Percentiles rank a stretch among this genome's conserved stretches.
Conservation (phyloP, 1,140 invertebrate species). For the Sipha flava region DNA sequence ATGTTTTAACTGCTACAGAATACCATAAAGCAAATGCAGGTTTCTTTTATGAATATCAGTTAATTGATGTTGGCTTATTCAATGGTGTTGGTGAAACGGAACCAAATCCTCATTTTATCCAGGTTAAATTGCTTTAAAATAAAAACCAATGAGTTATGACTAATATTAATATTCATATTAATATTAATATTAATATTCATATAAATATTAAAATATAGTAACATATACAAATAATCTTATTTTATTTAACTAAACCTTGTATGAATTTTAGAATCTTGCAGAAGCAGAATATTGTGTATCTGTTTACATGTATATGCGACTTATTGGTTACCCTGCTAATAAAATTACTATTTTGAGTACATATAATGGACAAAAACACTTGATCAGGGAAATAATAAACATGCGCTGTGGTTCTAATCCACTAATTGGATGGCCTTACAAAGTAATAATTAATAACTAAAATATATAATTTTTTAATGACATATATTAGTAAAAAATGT, state of each 20-base stretch:
- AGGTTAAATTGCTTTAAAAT: slow-evolving; percentile 49
- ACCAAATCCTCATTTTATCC: slow-evolving; percentile 97
- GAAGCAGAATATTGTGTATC: slow-evolving; percentile 98
- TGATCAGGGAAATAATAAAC: slow-evolving; percentile 92
- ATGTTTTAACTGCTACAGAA: slow-evolving; percentile 73
- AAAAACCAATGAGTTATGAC: no score
- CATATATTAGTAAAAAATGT: no score
- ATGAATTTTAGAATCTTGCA: slow-evolving; percentile 72
- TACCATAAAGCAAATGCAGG: slow-evolving; percentile 87
- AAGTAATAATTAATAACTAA: slow-evolving; percentile 51
- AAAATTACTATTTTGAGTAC: slow-evolving; percentile 99
- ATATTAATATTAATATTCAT: no score
- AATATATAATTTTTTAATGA: neutral
- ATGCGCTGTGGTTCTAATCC: slow-evolving; percentile 91
- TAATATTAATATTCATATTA: no score
- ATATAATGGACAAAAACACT: slow-evolving; percentile 98
- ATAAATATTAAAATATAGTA: no score
- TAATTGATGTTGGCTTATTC: slow-evolving; percentile 94
- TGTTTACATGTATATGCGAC: slow-evolving; percentile 97
- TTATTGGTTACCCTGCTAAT: slow-evolving; percentile 92
- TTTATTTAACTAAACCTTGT: no score
- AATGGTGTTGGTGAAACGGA: slow-evolving; percentile 95
- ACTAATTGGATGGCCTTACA: slow-evolving; percentile 89
- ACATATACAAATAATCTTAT: no score
- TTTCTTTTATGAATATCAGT: slow-evolving; percentile 86